A percentile compares a stretch with the other conserved stretches of the same genome.
phyloP scores from a whole-genome alignment of 2,113 vertebrate species.

The Polypterus bichir region DNA sequence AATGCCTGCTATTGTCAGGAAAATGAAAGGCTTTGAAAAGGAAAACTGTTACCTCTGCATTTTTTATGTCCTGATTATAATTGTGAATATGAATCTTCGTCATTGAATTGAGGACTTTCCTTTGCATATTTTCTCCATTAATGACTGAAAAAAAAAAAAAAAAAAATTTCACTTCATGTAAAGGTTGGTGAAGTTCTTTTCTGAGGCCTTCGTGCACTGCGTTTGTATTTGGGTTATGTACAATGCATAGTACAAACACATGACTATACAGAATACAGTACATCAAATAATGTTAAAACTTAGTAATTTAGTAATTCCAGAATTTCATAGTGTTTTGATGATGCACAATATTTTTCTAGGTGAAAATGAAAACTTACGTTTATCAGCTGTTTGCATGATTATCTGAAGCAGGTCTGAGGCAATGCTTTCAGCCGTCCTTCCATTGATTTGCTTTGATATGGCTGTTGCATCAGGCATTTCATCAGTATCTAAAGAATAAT shows the following conservation, averaged over 20 bases:
- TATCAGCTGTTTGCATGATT: slow-evolving; percentile 17
- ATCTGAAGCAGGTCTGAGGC: slow-evolving; percentile 13
- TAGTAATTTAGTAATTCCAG: too few species aligned
- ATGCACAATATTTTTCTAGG: too few species aligned
- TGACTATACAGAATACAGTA: not conserved
- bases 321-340: too few species aligned
- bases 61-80: slow-evolving; percentile 7
- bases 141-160: slow-evolving; percentile 13
- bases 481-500: not conserved
- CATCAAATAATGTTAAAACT: too few species aligned
- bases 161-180: too few species aligned
- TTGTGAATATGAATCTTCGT: not conserved
- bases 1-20: too few species aligned
- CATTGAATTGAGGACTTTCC: not conserved
- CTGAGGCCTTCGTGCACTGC: too few species aligned
- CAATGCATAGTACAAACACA: not conserved
- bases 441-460: not conserved
- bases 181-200: too few species aligned
- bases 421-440: slow-evolving; percentile 12
- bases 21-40: too few species aligned
- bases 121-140: slow-evolving; percentile 9
- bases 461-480: fast-evolving
- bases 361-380: not conserved
- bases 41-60: not conserved
- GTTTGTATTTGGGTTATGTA: too few species aligned